Evolutionary conservation across 2,888 invertebrate species (phyloP), one percentile per base, ranked within the genome.

Genomic region (Asteroscopus sphinx): DNA sequence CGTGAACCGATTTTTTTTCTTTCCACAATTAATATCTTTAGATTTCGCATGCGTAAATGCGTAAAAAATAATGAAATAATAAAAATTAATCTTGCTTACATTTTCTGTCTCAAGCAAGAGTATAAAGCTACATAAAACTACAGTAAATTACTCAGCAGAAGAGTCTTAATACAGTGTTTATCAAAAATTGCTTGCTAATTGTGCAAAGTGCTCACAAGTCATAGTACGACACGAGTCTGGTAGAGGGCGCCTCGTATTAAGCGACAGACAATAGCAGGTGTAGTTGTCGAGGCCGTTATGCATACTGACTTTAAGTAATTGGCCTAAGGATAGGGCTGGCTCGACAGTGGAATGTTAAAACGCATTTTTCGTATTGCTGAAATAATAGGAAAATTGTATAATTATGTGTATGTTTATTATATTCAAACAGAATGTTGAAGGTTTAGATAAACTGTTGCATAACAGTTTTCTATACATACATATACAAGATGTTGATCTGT

Each of bases 231-330:
- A n/a, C 16, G 26, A 42, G 68, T 60, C 56, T 52, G 25, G 48
- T 44, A 62, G 63, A 85, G 87, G 87, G 88, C 83, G 87, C 80
- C 78, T 73, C 69, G 81, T 82, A 87, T 89, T 89, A 87, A 89
- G 83, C 85, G 85, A 81, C 81, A 60, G 83, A 92, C 91, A 92
- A 91, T 88, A 75, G 83, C 90, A 91, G 90, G 90, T 90, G 91
- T 88, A 86, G 79, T 77, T 80, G 80, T 47, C 81, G 73, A 54
- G 74, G 73, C 80, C 70, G 76, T 82, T 87, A 87, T 87, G 82
- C 87, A 87, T 87, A 85, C 86, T 77, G 86, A 86, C 89, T 90
- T 73, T 93, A 93, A 93, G 93, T 93, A 93, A 93, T 93, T 93
- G 92, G 92, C 92, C 89, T 83, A 69, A 72, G 3, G 9, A 12